Conservation (phyloP, 2,113 vertebrate genomes). For the Ginglymostoma cirratum region DNA sequence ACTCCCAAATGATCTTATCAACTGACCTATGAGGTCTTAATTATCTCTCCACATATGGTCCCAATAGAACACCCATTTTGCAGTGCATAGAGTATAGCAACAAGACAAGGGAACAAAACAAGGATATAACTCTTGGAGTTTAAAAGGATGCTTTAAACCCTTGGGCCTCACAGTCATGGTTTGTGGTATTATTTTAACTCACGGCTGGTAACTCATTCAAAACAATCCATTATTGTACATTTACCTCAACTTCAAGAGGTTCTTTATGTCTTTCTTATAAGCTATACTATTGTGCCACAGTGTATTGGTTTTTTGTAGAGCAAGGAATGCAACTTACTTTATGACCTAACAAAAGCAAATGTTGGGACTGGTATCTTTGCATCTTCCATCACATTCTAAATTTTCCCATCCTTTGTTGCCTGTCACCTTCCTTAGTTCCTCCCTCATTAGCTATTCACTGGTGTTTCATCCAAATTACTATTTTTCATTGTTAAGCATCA, state of each 20-base stretch:
- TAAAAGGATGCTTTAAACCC: neutral
- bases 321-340: neutral
- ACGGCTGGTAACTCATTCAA: constrained; percentile 18
- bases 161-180: neutral
- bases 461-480: neutral
- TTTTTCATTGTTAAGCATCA: neutral
- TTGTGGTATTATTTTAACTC: neutral
- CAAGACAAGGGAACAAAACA: neutral
- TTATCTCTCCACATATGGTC: too few relatives aligned
- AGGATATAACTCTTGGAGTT: neutral
- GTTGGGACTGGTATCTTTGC: neutral
- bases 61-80: neutral
- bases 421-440: neutral
- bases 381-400: neutral
- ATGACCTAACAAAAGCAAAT: neutral
- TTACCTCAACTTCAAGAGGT: neutral
- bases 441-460: neutral
- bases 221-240: neutral
- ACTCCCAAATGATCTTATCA: too few relatives aligned
- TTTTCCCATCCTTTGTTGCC: neutral
- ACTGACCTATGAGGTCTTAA: too few relatives aligned
- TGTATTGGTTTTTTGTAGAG: neutral
- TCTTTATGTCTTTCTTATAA: neutral
- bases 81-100: neutral
- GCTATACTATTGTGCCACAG: neutral